These are phyloP conservation scores for Theodoxus fluviatilis DNA, from an alignment of 2,888 invertebrate species.

Conservation along the genomic window DNA sequence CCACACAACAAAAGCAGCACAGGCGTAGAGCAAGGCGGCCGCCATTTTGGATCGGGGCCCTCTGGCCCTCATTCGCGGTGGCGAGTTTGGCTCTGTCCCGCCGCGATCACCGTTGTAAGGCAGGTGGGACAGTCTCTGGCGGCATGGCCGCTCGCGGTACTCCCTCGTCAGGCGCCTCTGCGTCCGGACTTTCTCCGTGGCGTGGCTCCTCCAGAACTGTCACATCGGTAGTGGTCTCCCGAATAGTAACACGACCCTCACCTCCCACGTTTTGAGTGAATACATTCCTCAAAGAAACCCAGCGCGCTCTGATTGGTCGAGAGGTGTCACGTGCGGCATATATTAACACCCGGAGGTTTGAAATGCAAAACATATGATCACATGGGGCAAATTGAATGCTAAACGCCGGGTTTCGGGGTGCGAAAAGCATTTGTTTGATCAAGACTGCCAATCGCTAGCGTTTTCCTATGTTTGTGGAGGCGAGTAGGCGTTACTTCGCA, in stretches of 20 bases:
- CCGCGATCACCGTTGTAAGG: too few species aligned
- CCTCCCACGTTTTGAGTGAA: slow-evolving; percentile 44
- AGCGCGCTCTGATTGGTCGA: slow-evolving; percentile 40
- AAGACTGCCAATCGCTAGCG: too few species aligned
- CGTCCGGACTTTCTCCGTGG: too few species aligned
- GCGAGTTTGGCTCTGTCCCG: too few species aligned
- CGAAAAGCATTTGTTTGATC: slow-evolving; percentile 35
- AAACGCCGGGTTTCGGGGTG: slow-evolving; percentile 30
- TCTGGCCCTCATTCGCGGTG: too few species aligned
- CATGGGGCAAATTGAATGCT: slow-evolving; percentile 35
- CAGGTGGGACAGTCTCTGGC: too few species aligned
- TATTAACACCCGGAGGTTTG: slow-evolving; percentile 44
- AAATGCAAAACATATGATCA: slow-evolving; percentile 37
- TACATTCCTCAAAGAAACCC: slow-evolving; percentile 42
- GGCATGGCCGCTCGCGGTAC: too few species aligned
- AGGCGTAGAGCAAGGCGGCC: slow-evolving; percentile 54
- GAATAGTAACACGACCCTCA: slow-evolving; percentile 38
- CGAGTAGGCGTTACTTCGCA: too few species aligned
- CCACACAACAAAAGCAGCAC: slow-evolving; percentile 53
- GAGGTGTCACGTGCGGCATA: slow-evolving; percentile 41
- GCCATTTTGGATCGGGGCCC: slow-evolving; percentile 53
- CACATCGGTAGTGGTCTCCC: too few species aligned
- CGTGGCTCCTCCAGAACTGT: too few species aligned
- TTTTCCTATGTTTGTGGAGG: too few species aligned
- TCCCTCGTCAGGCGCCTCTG: too few species aligned